Evolutionary conservation across 2,888 invertebrate genomes (phyloP).

Genomic region (Rhyacophila evoluta): DNA sequence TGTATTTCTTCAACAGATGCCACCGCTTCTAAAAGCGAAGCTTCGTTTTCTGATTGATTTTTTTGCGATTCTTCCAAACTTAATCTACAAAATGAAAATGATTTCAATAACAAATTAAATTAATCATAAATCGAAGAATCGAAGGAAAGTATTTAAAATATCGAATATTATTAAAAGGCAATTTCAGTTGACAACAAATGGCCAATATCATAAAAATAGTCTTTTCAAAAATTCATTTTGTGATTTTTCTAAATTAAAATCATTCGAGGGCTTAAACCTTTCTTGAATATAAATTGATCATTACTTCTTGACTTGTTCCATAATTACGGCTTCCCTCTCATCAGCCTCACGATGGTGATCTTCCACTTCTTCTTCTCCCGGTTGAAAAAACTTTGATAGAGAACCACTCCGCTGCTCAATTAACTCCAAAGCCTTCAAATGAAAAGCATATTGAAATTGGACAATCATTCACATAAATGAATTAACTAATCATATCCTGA

Average conservation of each 20-base stretch:
- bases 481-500: too few relatives aligned
- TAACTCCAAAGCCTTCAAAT: constrained; percentile 87
- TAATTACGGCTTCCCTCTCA: constrained; percentile 69
- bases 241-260: too few relatives aligned
- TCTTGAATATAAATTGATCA: constrained; percentile 53
- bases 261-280: too few relatives aligned
- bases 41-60: not conserved
- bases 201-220: too few relatives aligned
- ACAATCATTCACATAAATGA: too few relatives aligned
- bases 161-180: too few relatives aligned
- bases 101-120: constrained; percentile 60
- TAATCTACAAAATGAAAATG: constrained; percentile 56
- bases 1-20: constrained; percentile 59
- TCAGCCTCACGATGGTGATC: constrained; percentile 57
- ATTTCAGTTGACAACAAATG: too few relatives aligned
- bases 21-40: constrained; percentile 51
- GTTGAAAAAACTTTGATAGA: constrained; percentile 74
- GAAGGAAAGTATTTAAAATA: too few relatives aligned
- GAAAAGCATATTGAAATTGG: too few relatives aligned
- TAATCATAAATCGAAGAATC: too few relatives aligned
- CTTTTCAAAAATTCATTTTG: too few relatives aligned
- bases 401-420: constrained; percentile 82
- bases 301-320: constrained; percentile 74
- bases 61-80: constrained; percentile 55
- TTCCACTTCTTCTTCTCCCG: constrained; percentile 64